Evolutionary conservation across 2,888 invertebrate species (phyloP).

Genomic region (Bellardia pandia): DNA sequence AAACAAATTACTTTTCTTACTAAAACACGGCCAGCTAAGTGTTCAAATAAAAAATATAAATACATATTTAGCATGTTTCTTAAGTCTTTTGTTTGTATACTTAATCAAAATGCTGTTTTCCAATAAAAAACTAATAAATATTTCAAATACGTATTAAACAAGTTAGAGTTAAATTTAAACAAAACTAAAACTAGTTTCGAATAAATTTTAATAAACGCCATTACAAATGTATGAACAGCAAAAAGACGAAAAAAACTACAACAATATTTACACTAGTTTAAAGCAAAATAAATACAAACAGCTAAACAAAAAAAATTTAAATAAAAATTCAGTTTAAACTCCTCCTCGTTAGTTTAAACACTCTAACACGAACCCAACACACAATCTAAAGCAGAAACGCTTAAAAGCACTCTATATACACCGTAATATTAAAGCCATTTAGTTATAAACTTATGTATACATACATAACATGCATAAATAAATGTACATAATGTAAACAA

Average conservation of each 20-base stretch:
- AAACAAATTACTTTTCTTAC: no score
- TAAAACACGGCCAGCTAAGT: not conserved
- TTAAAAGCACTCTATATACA: slow-evolving; percentile 18
- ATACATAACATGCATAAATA: not conserved
- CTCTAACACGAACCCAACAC: slow-evolving; percentile 42
- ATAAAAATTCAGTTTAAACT: slow-evolving; percentile 64
- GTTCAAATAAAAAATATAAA: not conserved
- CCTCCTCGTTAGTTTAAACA: slow-evolving; percentile 67
- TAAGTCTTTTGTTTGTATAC: slow-evolving; percentile 58
- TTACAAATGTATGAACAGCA: not conserved
- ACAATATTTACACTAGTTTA: slow-evolving; percentile 43
- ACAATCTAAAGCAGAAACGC: slow-evolving; percentile 40
- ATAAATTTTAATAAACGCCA: slow-evolving; percentile 52
- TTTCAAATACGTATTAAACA: not conserved
- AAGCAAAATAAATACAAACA: not conserved
- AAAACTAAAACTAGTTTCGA: slow-evolving; percentile 40
- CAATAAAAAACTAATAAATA: not conserved
- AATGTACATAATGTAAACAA: slow-evolving; percentile 1
- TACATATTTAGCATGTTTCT: slow-evolving; percentile 38
- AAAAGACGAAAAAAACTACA: not conserved
- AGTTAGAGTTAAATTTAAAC: not conserved
- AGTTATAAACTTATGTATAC: not conserved
- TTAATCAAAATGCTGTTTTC: not conserved
- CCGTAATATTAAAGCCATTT: not conserved
- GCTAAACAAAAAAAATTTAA: slow-evolving; percentile 9